Conservation (phyloP, 2,797 vertebrate genomes). For the Cottoperca gobio region DNA sequence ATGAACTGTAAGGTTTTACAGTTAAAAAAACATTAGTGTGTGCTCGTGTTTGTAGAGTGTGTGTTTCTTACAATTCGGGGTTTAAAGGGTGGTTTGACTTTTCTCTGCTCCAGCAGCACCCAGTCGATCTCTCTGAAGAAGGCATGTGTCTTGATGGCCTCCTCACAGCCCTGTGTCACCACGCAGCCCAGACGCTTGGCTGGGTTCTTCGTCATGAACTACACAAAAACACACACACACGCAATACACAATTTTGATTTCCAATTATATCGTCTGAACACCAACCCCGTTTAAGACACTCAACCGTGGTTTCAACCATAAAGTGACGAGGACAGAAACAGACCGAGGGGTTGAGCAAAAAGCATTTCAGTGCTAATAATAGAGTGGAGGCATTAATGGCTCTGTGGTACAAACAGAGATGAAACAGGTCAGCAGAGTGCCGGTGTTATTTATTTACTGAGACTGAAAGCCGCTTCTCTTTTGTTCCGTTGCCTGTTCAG, state of each 20-base stretch:
- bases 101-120: slow-evolving; percentile 96
- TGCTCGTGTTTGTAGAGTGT: slow-evolving; percentile 5
- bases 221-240: slow-evolving; percentile 38
- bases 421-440: slow-evolving; percentile 52
- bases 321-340: slow-evolving; percentile 42
- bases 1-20: neutral
- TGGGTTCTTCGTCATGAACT: slow-evolving; percentile 99
- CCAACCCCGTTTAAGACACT: neutral
- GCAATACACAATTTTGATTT: neutral
- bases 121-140: slow-evolving; percentile 99
- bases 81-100: slow-evolving; percentile 98
- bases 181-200: slow-evolving; percentile 97
- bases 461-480: slow-evolving; percentile 39
- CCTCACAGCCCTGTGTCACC: slow-evolving; percentile 92
- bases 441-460: slow-evolving; percentile 53
- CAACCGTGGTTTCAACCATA: slow-evolving; percentile 22
- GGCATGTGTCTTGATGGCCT: slow-evolving; percentile 95
- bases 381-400: slow-evolving; percentile 57
- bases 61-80: slow-evolving; percentile 94
- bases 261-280: neutral
- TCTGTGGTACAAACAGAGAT: slow-evolving; percentile 50
- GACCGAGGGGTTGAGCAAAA: slow-evolving; percentile 20
- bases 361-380: slow-evolving; percentile 62
- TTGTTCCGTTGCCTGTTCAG: slow-evolving; percentile 33
- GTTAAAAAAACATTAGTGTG: neutral